Evolutionary conservation across 37 sponge, comb jelly and placozoan genomes (phyloP).

Genomic region (Chondrosia reniformis): DNA sequence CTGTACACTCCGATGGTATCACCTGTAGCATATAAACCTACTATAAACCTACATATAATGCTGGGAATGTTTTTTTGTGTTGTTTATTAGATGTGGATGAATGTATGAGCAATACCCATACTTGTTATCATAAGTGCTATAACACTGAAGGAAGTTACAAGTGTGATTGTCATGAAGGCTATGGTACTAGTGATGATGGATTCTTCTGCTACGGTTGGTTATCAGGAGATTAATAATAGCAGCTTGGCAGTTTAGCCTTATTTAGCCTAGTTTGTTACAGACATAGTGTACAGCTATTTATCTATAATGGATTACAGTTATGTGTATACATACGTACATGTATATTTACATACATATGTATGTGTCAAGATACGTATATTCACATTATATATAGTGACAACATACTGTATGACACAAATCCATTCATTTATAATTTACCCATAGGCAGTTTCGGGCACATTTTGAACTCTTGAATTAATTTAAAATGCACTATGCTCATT

Average conservation of each 20-base stretch:
- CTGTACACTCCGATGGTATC: neutral
- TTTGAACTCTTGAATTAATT: neutral
- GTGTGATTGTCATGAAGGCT: conserved; percentile 31
- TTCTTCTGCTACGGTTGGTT: conserved; percentile 17
- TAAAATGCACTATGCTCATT: neutral
- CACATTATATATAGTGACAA: neutral
- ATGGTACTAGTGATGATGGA: conserved; percentile 27
- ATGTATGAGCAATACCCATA: conserved; percentile 28
- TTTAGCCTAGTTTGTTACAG: neutral
- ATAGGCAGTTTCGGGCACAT: neutral
- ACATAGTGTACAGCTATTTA: neutral
- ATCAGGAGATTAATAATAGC: too few relatives aligned
- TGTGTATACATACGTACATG: neutral
- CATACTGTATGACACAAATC: neutral
- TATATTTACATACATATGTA: neutral
- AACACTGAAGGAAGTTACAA: conserved; percentile 39
- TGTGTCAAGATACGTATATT: neutral
- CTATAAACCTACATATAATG: too few relatives aligned
- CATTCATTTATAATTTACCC: neutral
- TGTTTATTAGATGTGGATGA: conserved; percentile 54
- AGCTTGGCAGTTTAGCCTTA: too few relatives aligned
- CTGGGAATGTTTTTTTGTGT: neutral
- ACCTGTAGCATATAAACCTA: too few relatives aligned
- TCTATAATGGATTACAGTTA: neutral
- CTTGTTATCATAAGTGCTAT: conserved; percentile 39